Percentiles rank a stretch among this genome's conserved stretches.
phyloP scores from a whole-genome alignment of 2,888 invertebrate genomes.

The Caenorhabditis zanzibari region DNA sequence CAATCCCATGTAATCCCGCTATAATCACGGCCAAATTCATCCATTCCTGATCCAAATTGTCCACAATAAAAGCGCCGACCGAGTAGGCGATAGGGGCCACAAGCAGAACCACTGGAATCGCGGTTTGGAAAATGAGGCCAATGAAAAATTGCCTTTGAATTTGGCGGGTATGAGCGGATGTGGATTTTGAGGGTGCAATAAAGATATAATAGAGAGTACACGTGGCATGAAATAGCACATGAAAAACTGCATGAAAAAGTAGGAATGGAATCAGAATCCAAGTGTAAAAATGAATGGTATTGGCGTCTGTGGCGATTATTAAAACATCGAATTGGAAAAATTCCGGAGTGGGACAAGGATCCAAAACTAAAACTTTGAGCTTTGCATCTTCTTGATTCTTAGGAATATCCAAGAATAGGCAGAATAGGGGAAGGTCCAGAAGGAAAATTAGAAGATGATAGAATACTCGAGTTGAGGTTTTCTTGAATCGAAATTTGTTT shows the following conservation, averaged over 20 bases:
- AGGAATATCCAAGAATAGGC: slow-evolving; percentile 1
- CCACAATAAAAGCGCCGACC: neutral
- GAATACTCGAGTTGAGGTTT: neutral
- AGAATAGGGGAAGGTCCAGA: neutral
- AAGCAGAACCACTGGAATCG: neutral
- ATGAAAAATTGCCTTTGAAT: slow-evolving; percentile 17
- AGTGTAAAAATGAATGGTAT: slow-evolving; percentile 17
- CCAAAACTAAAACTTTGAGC: neutral
- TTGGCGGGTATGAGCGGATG: neutral
- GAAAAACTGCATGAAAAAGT: neutral
- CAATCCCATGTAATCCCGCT: slow-evolving; percentile 2
- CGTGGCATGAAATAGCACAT: slow-evolving; percentile 14
- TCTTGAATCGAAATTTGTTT: slow-evolving; percentile 13
- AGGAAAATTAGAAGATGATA: slow-evolving; percentile 1
- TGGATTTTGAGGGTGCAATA: neutral
- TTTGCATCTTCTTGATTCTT: slow-evolving; percentile 14
- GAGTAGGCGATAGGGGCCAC: slow-evolving; percentile 12
- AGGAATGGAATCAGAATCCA: slow-evolving; percentile 1
- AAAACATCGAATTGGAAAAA: slow-evolving; percentile 15
- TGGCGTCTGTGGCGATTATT: neutral
- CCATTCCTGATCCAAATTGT: slow-evolving; percentile 19
- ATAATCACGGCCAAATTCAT: slow-evolving; percentile 19
- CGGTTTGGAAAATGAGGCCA: slow-evolving; percentile 14
- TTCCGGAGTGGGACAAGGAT: slow-evolving; percentile 36
- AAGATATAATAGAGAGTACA: slow-evolving; percentile 15